Evolutionary conservation across 2,113 vertebrate genomes (phyloP), one percentile per base, ranked within the genome.

Genomic region (Macrotus californicus): DNA sequence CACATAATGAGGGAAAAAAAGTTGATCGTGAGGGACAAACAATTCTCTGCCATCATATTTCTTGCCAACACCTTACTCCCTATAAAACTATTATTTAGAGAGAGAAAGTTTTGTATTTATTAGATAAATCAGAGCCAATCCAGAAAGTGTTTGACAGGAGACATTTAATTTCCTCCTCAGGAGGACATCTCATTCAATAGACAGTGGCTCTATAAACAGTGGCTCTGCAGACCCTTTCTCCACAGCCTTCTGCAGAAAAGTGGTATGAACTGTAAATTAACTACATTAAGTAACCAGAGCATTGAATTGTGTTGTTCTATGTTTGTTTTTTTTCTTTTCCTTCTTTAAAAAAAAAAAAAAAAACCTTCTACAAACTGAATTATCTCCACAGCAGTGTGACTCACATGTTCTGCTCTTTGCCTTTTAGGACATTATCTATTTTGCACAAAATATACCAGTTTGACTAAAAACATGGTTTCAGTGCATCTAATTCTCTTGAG

Each of bases 101-200:
- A 93, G 73, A 93, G 76, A 96, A 94, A 89, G 75, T 87, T 93
- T 56, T 70, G 16, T 95, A 67, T 93, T 97, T 93, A 97, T 96
- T 97, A 96, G 93, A 89, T 94, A 96, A 97, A 97, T 98, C 96
- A 97, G 92, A 97, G 91, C 22, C 92, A 89, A 80, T 79, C 54
- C 39, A 93, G 94, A 77, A 88, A 76, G 41, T 87, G 26, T 86
- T 86, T 96, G 96, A 97, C 66, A 91, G 88, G 59, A 93, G 89
- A 93, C 70, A 88, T 95, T 97, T 94, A 96, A 97, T 97, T 97
- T 96, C 89, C 96, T 93, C 90, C 96, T 77, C 97, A 61, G 94
- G 91, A 89, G 95, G 96, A 95, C 34, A 70, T 77, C 70, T 43
- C 87, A 64, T 46, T 94, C 89, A 91, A 64, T 84, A 96, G 88